Evolutionary conservation across 2,888 invertebrate genomes (phyloP), one percentile per base, ranked within the genome.

Genomic region (Agrochola macilenta): DNA sequence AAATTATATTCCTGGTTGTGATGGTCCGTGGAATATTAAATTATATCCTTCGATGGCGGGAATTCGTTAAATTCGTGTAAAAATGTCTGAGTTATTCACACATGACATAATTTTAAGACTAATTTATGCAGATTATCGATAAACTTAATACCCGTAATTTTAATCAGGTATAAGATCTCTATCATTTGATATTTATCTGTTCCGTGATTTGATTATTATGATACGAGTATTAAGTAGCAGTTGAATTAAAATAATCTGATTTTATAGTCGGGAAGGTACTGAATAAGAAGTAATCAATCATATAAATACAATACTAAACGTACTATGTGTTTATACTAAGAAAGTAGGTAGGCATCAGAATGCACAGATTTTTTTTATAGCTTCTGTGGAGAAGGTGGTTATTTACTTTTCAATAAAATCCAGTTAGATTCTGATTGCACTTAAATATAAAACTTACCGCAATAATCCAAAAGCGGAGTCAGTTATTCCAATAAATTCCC

Each of bases 401-500:
- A 54, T 23, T 17, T 11, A 23, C n/a, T 2, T 30, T 1, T 12
- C 12, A 63, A 54, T 58, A 35, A 43, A 79, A 49, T 77, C 73
- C 20, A 75, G 71, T 69, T 64, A 60, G 74, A 76, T 69, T 77
- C 74, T 64, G n/a, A 60, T 14, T 71, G 82, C 87, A 86, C 84
- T 90, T 88, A 72, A n/a, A 76, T 74, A 20, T 85, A 80, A 61
- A 78, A 88, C 88, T 88, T 81, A 88, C 91, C 77, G 69, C 68
- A 66, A 70, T 73, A 88, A 83, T 85, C 80, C 84, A 78, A 80
- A 69, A 74, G 70, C 63, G 14, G 26, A 57, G 54, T 83, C 71
- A 65, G 76, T 69, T 85, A 89, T 90, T 89, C 90, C 87, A 91
- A 91, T 90, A 88, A 91, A 91, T 91, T 91, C 89, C 92, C 89